These are phyloP conservation scores for Oreotrochilus melanogaster DNA, from an alignment of 2,113 vertebrate genomes.

Conservation along the genomic window DNA sequence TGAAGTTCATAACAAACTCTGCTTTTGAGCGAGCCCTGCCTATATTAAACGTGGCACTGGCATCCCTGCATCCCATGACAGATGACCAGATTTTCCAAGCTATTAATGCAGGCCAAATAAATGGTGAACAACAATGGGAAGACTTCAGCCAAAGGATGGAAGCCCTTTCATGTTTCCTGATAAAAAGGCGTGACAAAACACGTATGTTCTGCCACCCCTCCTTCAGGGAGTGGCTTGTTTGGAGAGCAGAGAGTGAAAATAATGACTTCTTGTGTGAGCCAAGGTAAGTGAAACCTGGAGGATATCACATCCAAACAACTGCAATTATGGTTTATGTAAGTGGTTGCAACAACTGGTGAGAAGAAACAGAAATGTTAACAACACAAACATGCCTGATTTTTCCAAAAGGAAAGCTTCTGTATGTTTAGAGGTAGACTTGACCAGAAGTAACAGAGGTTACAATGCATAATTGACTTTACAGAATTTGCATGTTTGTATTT, in stretches of 20 bases:
- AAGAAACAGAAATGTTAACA: neutral
- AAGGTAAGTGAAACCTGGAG: slow-evolving; percentile 79
- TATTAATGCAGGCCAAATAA: slow-evolving; percentile 86
- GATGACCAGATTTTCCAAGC: slow-evolving; percentile 98
- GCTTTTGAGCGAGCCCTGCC: slow-evolving; percentile 93
- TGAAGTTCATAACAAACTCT: slow-evolving; percentile 95
- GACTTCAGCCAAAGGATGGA: slow-evolving; percentile 97
- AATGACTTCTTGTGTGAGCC: slow-evolving; percentile 96
- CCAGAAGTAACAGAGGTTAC: neutral
- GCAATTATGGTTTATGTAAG: neutral
- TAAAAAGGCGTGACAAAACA: slow-evolving; percentile 93
- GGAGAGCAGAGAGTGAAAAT: slow-evolving; percentile 94
- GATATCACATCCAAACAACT: neutral
- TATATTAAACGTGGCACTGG: slow-evolving; percentile 91
- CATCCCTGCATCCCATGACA: slow-evolving; percentile 95
- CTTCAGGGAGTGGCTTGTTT: slow-evolving; percentile 97
- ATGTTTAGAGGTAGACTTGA: neutral
- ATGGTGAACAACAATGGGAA: slow-evolving; percentile 89
- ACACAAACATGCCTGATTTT: neutral
- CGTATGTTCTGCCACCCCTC: slow-evolving; percentile 99
- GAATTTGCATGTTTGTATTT: neutral
- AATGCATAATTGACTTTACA: neutral
- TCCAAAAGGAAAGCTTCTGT: neutral
- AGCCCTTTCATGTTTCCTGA: slow-evolving; percentile 90
- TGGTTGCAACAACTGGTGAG: neutral